Conservation (phyloP, 1,140 invertebrate genomes). For the Eriocheir sinensis region DNA sequence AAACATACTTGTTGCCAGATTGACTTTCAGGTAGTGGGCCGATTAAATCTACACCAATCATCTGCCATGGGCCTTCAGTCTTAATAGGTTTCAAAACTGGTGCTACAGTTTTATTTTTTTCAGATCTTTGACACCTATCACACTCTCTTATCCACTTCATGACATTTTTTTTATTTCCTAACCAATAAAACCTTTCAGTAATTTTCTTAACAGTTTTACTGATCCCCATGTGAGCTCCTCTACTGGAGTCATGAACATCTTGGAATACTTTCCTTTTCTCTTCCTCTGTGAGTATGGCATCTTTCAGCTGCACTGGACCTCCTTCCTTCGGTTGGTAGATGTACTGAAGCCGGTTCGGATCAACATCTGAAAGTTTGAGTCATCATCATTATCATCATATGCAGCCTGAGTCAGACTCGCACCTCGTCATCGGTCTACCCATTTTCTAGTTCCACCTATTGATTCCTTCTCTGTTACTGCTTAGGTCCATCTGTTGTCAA, state of each 20-base stretch:
- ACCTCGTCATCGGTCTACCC: no score
- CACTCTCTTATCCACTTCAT: slow-evolving; percentile 17
- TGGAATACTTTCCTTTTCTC: neutral
- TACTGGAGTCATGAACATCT: slow-evolving; percentile 27
- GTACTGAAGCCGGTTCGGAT: neutral
- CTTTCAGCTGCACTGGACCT: neutral
- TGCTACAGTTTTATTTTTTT: neutral
- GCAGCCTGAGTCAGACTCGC: no score
- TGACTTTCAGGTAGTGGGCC: neutral
- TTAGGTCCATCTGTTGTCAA: no score
- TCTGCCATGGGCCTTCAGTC: slow-evolving; percentile 30
- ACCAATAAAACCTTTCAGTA: neutral
- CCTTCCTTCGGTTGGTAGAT: neutral
- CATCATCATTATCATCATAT: no score
- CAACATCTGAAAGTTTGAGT: neutral
- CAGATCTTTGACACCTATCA: neutral
- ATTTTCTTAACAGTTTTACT: neutral
- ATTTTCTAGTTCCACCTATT: no score
- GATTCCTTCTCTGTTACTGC: no score
- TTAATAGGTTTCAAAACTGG: slow-evolving; percentile 18
- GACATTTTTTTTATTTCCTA: neutral
- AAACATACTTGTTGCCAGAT: neutral
- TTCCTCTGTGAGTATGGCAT: neutral
- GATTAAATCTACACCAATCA: neutral
- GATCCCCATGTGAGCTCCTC: slow-evolving; percentile 19